phyloP scores from a whole-genome alignment of 2,797 vertebrate species.

The Linurgus olivaceus region DNA sequence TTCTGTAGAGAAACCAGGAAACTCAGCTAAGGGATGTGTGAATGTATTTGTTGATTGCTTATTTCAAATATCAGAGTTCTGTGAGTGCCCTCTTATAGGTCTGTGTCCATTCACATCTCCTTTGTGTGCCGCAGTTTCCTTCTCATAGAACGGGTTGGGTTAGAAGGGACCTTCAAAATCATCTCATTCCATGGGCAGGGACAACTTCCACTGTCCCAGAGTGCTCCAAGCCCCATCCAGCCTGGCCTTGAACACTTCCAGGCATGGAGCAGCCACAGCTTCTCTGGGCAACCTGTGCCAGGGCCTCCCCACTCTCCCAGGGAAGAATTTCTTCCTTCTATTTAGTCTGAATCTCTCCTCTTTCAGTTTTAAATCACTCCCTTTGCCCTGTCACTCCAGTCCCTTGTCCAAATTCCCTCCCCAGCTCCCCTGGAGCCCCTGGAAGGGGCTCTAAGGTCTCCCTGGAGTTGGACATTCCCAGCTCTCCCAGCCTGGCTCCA shows the following conservation, averaged over 20 bases:
- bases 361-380: background rate
- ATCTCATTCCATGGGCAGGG: background rate
- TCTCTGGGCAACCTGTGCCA: accelerated
- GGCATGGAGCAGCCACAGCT: background rate
- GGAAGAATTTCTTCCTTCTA: background rate
- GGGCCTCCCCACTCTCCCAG: accelerated
- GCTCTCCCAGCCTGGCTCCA: background rate
- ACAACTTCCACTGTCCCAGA: background rate
- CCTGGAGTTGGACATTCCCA: accelerated
- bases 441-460: accelerated
- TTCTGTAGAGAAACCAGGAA: background rate
- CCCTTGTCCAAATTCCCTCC: accelerated
- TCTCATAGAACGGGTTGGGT: background rate
- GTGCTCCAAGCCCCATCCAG: accelerated
- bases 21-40: background rate
- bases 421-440: background rate
- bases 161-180: background rate
- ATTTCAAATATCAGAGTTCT: background rate
- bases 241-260: background rate
- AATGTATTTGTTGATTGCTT: background rate
- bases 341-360: background rate
- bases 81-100: accelerated
- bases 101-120: accelerated
- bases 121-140: background rate
- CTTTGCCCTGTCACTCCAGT: background rate